Base-by-base conservation (phyloP, 2,113 vertebrate species). In the Nettapus auritus region DNA sequence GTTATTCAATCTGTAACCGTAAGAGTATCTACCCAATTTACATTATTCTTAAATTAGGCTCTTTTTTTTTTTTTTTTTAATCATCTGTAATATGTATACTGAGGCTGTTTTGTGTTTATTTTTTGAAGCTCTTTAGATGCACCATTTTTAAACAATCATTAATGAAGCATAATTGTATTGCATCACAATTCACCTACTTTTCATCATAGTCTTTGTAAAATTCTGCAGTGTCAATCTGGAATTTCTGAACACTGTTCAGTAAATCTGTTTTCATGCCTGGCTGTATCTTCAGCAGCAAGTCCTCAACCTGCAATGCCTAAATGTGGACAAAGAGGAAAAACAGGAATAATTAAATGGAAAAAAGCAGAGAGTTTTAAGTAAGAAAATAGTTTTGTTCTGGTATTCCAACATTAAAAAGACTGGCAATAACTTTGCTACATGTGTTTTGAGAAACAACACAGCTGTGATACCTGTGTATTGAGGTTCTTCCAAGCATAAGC, bases 401-500 rank as follows among this genome's bases (percentile, higher is more conserved):
- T 9, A 29, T 74, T 86, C 64, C 56, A 77, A 28, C 34, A 56
- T 59, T 71, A 44, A 76, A 63, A 82, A 70, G 13, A 4, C 6
- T 78, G 33, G 71, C 11, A 85, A 55, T 31, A 44, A 42, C 26
- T 74, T 67, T 78, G 17, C 7, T 67, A 36, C 31, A 52, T 13
- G 42, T 29, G 2, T 83, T 53, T 73, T 74, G 17, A 88, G 23
- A 80, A 86, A 86, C 31, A 81, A 44, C 28, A 79, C 3, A 56
- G 42, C 28, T 77, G 28, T 3, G 9, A 40, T 95, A 99, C 98
- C 98, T 98, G 97, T 26, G 88, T 69, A 22, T 93, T 97, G 76
- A 99, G 97, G 90, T 95, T 98, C 28, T 97, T 98, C 98, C 98
- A 99, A 77, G 96, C 97, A 90, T 99, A 99, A 34, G 96, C 96